Base-by-base conservation (phyloP, 2,797 vertebrate genomes). In the Anomalospiza imberbis region DNA sequence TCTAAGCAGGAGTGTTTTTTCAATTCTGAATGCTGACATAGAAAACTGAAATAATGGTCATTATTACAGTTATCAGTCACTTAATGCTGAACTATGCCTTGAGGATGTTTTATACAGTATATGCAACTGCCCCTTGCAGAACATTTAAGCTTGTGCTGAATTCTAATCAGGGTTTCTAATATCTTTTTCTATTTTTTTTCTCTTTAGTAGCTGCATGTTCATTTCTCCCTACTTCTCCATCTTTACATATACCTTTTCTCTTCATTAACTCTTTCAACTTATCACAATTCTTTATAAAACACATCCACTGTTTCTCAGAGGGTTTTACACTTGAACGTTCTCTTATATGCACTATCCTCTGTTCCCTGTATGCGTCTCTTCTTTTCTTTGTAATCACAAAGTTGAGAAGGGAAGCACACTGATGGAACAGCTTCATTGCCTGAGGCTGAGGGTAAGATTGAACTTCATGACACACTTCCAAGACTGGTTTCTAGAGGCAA, bases 31-130 rank as follows among this genome's bases (percentile, higher is more conserved):
- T 62, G 44, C 61, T 94, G 81, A 91, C 72, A 89, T 9, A 21
- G 44, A 89, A 63, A 85, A 89, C 26, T 74, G 75, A 91, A 94
- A 85, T 88, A 91, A 85, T 58, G 57, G 68, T 80, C 61, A 88
- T 85, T 95, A 89, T 83, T 91, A 51, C 17, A 92, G 81, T 80
- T 67, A 93, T 85, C 61, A 80, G 57, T 83, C 34, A 57, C 40
- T 89, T 80, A 79, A 68, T 71, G 77, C 72, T 62, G 57, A 88
- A 42, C 31, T 80, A n/a, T 88, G 84, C 68, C 84, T 92, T 61
- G 24, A 71, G 65, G 61, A 68, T 34, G 40, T 65, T 91, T 74
- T 45, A 86, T 48, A 55, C 15, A 61, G 14, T 42, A 36, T 42
- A 71, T 68, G 36, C 16, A 91, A 45, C 42, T 72, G 47, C 48